These are phyloP conservation scores for Anomalospiza imberbis DNA, from an alignment of 2,797 vertebrate species.

Conservation along the genomic window DNA sequence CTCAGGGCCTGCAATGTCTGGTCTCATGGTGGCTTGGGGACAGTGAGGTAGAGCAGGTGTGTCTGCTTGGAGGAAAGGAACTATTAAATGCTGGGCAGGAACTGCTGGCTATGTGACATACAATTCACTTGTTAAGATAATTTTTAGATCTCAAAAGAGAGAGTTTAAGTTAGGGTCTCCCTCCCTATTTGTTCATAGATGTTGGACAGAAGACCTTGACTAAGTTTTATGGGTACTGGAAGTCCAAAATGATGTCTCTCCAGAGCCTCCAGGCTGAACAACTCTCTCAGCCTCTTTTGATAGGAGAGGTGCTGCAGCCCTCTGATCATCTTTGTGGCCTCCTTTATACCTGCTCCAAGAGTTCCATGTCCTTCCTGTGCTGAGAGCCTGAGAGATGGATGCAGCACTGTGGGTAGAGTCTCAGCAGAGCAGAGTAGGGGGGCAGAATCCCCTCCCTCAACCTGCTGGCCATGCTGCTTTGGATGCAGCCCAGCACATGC, in stretches of 20 bases:
- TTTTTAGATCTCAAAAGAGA: not conserved
- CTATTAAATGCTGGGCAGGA: not conserved
- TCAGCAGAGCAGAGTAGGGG: not conserved
- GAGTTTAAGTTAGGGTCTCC: not conserved
- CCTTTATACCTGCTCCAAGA: not conserved
- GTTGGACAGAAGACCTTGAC: not conserved
- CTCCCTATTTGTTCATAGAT: not conserved
- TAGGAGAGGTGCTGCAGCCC: not conserved
- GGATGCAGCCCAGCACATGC: fast-evolving
- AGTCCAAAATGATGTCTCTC: not conserved
- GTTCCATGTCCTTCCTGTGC: not conserved
- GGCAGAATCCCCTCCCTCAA: not conserved
- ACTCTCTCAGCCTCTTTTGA: not conserved
- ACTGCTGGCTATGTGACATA: not conserved
- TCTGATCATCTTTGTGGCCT: not conserved
- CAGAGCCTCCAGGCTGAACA: not conserved
- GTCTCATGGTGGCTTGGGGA: not conserved
- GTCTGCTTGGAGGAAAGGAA: not conserved
- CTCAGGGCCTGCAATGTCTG: not conserved
- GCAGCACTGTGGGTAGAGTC: not conserved
- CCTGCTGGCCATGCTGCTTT: not conserved
- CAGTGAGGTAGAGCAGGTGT: not conserved
- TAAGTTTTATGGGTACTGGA: not conserved
- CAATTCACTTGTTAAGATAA: not conserved
- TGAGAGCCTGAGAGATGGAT: not conserved